Evolutionary conservation across 2,113 vertebrate species (phyloP).

Genomic region (Plecturocebus donacophilus): DNA sequence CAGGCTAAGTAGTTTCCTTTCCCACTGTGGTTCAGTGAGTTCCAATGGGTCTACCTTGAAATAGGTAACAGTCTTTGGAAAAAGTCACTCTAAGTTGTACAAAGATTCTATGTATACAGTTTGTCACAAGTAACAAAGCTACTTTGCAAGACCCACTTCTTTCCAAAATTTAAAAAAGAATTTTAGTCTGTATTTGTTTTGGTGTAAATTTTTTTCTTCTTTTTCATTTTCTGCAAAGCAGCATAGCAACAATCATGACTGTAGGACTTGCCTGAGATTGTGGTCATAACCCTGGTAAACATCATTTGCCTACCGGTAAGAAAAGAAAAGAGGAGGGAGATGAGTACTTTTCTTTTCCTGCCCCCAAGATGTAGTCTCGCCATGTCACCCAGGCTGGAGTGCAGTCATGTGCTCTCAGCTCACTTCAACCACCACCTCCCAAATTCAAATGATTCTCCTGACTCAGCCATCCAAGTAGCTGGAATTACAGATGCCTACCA

Average conservation of each 20-base stretch:
- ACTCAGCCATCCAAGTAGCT: too few species aligned
- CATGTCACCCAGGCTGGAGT: too few species aligned
- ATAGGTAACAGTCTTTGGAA: constrained; percentile 85
- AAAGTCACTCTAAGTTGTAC: constrained; percentile 80
- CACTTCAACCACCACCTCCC: too few species aligned
- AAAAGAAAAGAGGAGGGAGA: constrained; percentile 62
- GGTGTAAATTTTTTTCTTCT: constrained; percentile 64
- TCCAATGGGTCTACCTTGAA: constrained; percentile 83
- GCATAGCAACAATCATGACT: constrained; percentile 88
- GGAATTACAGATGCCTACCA: too few species aligned
- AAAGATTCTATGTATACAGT: constrained; percentile 78
- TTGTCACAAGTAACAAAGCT: constrained; percentile 83
- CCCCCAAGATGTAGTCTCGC: too few species aligned
- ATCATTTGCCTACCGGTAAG: constrained; percentile 85
- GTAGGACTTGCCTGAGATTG: constrained; percentile 88
- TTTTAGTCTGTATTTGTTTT: constrained; percentile 62
- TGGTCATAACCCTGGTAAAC: constrained; percentile 84
- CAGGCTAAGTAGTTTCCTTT: constrained; percentile 70
- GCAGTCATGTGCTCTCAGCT: too few species aligned
- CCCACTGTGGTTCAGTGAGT: constrained; percentile 79
- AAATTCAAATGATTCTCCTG: too few species aligned
- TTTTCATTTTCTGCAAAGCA: constrained; percentile 84
- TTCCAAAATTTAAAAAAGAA: constrained; percentile 81
- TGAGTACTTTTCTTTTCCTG: background rate
- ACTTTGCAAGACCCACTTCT: constrained; percentile 88